Evolutionary conservation across 2,888 invertebrate species (phyloP).

Genomic region (Troides oblongomaculatus): DNA sequence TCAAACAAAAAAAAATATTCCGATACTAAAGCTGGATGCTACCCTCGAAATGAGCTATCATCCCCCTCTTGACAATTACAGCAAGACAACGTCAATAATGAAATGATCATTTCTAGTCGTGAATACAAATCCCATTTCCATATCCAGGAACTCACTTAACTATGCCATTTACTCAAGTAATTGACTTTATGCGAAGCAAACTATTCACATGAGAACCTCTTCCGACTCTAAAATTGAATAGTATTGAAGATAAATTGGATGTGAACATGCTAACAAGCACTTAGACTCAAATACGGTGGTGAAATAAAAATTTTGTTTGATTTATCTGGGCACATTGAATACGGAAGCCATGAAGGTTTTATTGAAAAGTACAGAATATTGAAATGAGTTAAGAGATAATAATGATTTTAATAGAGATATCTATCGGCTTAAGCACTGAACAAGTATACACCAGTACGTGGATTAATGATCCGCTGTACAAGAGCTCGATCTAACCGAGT

Average conservation of each 20-base stretch:
- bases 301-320: conserved; percentile 2
- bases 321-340: not conserved
- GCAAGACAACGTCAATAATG: not conserved
- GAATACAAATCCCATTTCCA: not conserved
- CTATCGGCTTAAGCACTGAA: not conserved
- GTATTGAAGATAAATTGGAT: conserved; percentile 4
- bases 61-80: not conserved
- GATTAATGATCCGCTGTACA: not conserved
- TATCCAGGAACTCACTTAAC: not conserved
- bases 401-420: not conserved
- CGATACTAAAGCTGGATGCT: not conserved
- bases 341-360: not conserved
- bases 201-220: not conserved
- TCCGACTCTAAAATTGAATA: conserved; percentile 4
- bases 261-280: conserved; percentile 8
- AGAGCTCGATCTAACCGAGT: not conserved
- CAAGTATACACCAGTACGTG: not conserved
- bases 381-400: not conserved
- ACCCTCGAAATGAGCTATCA: not conserved
- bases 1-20: not conserved
- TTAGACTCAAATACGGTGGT: not conserved
- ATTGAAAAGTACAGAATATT: not conserved
- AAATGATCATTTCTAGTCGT: not conserved
- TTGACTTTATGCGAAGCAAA: not conserved
- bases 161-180: conserved; percentile 4